Base-by-base conservation (phyloP, 2,797 vertebrate species). In the Distichodus sexfasciatus region DNA sequence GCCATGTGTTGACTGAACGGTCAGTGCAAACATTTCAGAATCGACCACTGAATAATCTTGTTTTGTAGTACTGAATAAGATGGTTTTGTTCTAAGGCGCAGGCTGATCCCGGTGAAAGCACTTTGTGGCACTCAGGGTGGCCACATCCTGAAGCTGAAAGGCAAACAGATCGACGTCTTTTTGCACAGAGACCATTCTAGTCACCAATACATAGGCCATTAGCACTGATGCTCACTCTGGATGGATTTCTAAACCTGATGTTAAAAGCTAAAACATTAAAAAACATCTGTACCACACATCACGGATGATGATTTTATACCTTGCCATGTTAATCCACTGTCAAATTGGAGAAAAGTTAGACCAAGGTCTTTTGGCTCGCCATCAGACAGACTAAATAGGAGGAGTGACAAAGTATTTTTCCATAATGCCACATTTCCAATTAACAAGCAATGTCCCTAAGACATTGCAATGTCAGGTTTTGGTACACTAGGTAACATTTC, bases 131-230 rank as follows among this genome's bases (percentile, higher is more conserved):
- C 76, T 70, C 71, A 81, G 85, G 81, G 83, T 87, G 81, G 86
- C 78, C 84, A 64, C 33, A 78, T 84, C 77, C 79, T 82, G n/a
- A 76, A 84, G 66, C 82, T 92, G 84, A 74, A 86, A 92, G 84
- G 86, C 86, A 85, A 79, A 86, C 88, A 83, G 79, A 84, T 48
- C 86, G 81, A 28, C 23, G 85, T 51, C 6, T 48, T 46, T 46
- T 12, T 29, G 24, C 38, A 44, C 19, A 44, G 14, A 29, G 12
- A 0, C 19, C 23, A 10, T 47, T 47, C 21, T 24, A 24, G 10
- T 19, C 33, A 6, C 19, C 53, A 57, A 12, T 4, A 21, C 11
- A 57, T 15, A 23, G 2, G 29, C 4, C 29, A 10, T 15, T 35
- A 26, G 46, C 6, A 53, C 14, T 29, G 26, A 53, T 15, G 7